Evolutionary conservation across 2,113 vertebrate species (phyloP).

Genomic region (Hystrix brachyura): DNA sequence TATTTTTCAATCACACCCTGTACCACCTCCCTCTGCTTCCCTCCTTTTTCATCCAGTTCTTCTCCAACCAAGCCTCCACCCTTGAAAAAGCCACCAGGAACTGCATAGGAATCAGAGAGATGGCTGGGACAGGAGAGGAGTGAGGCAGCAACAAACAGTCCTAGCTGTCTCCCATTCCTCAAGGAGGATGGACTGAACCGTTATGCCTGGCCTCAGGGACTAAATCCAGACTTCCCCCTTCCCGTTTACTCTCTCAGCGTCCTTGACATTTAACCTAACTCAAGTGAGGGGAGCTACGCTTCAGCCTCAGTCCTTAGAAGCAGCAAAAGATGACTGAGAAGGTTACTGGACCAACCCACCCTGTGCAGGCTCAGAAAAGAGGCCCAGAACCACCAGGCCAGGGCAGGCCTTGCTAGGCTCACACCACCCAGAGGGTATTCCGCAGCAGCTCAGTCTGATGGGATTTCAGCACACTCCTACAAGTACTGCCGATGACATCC

Average conservation of each 20-base stretch:
- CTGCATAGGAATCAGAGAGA: not conserved
- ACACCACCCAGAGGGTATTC: rapidly evolving
- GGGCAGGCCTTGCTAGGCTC: not conserved
- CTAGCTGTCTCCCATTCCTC: not conserved
- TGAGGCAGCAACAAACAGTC: not conserved
- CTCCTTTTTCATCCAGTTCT: not conserved
- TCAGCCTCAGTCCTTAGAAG: not conserved
- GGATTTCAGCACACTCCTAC: not conserved
- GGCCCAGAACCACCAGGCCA: not conserved
- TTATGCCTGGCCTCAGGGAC: not conserved
- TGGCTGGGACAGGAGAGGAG: not conserved
- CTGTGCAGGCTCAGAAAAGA: not conserved
- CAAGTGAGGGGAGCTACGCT: not conserved
- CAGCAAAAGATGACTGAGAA: not conserved
- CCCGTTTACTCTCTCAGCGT: not conserved
- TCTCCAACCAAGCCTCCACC: not conserved
- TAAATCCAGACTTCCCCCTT: constrained; percentile 6
- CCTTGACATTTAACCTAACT: constrained; percentile 33
- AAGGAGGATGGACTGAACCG: not conserved
- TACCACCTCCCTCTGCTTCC: too few species aligned
- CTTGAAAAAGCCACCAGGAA: not conserved
- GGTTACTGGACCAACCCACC: not conserved
- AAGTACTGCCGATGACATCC: not conserved
- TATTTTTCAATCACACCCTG: not conserved
- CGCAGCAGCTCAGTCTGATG: not conserved